Base-by-base conservation (phyloP, 2,113 vertebrate species). In the Vulpes ferrilata region DNA sequence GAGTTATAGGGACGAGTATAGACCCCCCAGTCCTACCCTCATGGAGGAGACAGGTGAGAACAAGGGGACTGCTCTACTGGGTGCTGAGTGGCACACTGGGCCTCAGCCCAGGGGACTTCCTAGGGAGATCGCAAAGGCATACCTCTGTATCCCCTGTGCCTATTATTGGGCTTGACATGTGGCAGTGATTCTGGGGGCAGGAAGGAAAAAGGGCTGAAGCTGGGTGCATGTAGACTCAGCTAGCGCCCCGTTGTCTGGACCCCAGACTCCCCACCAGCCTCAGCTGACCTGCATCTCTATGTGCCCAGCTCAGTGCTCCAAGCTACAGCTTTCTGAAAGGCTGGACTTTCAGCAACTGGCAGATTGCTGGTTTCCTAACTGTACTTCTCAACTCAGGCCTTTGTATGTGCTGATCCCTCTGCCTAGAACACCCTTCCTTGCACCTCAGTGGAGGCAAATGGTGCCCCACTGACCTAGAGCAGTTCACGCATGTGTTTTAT, bases 171-270 rank as follows among this genome's bases (percentile, higher is more conserved):
- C 48, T n/a, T 25, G 84, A 48, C 23, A 7, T 15, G 1, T 2
- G 4, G 62, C 8, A 20, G 6, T 8, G 74, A 38, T 65, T 23
- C 17, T 19, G 43, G n/a, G 89, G 51, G 17, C 35, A 7, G 71
- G 27, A 22, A 53, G 67, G 64, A 73, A 48, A 87, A 67, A 82
- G 51, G 5, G 15, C 2, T 12, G 65, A 80, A 12, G 17, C 43
- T 2, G 43, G 62, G 12, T 9, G 1, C 3, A 1, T 5, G 38
- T 4, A 16, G 4, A 20, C 38, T 27, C 51, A 17, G 0, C 27
- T 2, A n/a, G 3, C 5, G 30, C 51, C 3, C 81, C 7, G 0
- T n/a, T 7, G 30, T 13, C 30, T 10, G 48, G 27, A 4, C 12
- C 60, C 65, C 90, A 17, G 13, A 13, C 55, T 15, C 27, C 19